Evolutionary conservation across 2,797 vertebrate genomes (phyloP).

Genomic region (Gadopsis bispinosus): DNA sequence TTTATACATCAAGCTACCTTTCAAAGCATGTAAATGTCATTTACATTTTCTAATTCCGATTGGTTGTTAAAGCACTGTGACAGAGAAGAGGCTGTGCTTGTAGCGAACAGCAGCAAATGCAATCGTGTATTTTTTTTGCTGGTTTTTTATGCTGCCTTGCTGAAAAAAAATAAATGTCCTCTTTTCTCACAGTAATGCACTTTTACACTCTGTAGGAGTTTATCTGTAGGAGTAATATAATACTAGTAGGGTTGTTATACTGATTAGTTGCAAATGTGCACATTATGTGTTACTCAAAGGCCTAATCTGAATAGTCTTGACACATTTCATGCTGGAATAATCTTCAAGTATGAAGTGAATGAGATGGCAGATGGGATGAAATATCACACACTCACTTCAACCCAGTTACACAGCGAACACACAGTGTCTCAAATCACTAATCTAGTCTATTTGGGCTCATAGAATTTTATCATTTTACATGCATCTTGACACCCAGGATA

Average conservation of each 20-base stretch:
- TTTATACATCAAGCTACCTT: not conserved
- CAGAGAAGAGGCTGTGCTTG: not conserved
- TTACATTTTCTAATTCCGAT: not conserved
- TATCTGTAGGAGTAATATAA: too few species aligned
- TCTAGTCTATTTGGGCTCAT: not conserved
- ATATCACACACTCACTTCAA: conserved; percentile 10
- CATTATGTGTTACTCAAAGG: not conserved
- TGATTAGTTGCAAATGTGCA: conserved; percentile 4
- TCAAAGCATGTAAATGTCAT: conserved; percentile 5
- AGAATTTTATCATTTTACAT: not conserved
- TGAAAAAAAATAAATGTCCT: not conserved
- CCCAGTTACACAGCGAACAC: not conserved
- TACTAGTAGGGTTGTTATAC: not conserved
- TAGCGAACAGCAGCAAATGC: not conserved
- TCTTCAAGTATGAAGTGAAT: conserved; percentile 2
- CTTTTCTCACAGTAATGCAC: not conserved
- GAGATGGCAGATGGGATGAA: conserved; percentile 3
- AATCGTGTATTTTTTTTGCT: not conserved
- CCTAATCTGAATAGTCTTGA: conserved; percentile 15
- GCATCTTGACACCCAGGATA: not conserved
- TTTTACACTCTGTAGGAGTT: not conserved
- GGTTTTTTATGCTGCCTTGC: not conserved
- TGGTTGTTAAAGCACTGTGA: not conserved
- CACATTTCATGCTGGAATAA: conserved; percentile 20
- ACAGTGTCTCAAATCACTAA: not conserved